Evolutionary conservation across 1,140 invertebrate species (phyloP).

Genomic region (Dendrolimus kikuchii): DNA sequence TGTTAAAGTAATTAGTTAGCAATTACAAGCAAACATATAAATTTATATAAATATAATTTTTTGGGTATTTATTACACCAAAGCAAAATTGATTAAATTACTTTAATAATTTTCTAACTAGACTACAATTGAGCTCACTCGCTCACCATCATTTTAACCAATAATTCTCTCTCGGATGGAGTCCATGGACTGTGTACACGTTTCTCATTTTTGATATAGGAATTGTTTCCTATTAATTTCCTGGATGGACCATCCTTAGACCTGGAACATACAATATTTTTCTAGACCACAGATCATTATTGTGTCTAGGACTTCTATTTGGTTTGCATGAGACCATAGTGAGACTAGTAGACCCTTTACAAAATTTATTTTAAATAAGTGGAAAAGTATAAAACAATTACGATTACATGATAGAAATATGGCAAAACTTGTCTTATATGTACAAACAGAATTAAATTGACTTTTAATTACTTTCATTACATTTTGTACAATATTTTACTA

Average conservation of each 20-base stretch:
- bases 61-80: conserved; percentile 1
- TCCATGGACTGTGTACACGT: conserved; percentile 57
- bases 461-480: no score
- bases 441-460: no score
- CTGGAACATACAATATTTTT: conserved; percentile 22
- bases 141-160: conserved; percentile 75
- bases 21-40: no score
- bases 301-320: not conserved
- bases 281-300: not conserved
- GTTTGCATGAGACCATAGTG: not conserved
- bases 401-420: no score
- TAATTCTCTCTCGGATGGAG: conserved; percentile 72
- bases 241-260: conserved; percentile 32
- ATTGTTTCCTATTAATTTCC: conserved; percentile 41
- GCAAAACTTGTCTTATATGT: no score
- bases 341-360: no score
- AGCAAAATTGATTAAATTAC: conserved; percentile 1
- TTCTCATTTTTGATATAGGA: conserved; percentile 19
- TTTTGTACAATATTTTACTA: no score
- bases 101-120: not conserved
- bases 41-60: no score
- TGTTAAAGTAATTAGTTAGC: no score
- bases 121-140: conserved; percentile 3
- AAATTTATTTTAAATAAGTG: no score
- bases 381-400: no score